Percentiles rank a stretch among this genome's conserved stretches.
These are phyloP conservation scores for Podargus strigoides DNA, from an alignment of 2,797 vertebrate species.

Conservation along the genomic window DNA sequence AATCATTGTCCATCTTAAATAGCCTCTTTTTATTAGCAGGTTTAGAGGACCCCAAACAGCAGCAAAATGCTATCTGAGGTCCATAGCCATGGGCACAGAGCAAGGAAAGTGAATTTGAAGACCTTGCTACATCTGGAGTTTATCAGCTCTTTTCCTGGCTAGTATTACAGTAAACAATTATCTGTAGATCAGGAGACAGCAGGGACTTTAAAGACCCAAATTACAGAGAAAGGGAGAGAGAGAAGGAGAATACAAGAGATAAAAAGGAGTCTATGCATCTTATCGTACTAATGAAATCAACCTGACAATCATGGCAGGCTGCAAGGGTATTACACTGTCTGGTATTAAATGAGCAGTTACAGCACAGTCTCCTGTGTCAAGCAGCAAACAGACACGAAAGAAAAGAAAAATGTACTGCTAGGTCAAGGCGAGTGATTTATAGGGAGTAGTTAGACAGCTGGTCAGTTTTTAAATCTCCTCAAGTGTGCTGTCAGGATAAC, in stretches of 20 bases:
- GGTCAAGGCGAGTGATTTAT: slow-evolving; percentile 64
- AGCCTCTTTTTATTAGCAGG: slow-evolving; percentile 49
- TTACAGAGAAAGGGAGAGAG: slow-evolving; percentile 78
- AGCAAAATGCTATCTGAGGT: slow-evolving; percentile 71
- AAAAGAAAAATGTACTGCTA: slow-evolving; percentile 64
- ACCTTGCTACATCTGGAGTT: slow-evolving; percentile 88
- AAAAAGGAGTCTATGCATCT: slow-evolving; percentile 80
- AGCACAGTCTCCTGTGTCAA: slow-evolving; percentile 62
- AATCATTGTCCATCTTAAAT: slow-evolving; percentile 45
- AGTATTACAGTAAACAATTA: slow-evolving; percentile 89
- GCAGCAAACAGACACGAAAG: slow-evolving; percentile 66
- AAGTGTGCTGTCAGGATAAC: slow-evolving; percentile 48
- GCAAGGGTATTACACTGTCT: slow-evolving; percentile 68
- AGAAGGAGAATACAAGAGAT: slow-evolving; percentile 75
- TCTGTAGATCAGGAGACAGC: slow-evolving; percentile 88
- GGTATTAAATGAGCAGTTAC: slow-evolving; percentile 69
- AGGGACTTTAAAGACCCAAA: slow-evolving; percentile 84
- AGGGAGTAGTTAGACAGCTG: slow-evolving; percentile 29
- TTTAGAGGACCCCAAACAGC: slow-evolving; percentile 67
- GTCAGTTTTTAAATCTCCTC: slow-evolving; percentile 65
- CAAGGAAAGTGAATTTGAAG: slow-evolving; percentile 81
- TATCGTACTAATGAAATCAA: slow-evolving; percentile 85
- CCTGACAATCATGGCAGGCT: slow-evolving; percentile 74
- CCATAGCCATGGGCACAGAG: slow-evolving; percentile 76
- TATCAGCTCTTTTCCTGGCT: slow-evolving; percentile 89